Evolutionary conservation across 1,140 invertebrate genomes (phyloP), one percentile per base, ranked within the genome.

Genomic region (Musca domestica): DNA sequence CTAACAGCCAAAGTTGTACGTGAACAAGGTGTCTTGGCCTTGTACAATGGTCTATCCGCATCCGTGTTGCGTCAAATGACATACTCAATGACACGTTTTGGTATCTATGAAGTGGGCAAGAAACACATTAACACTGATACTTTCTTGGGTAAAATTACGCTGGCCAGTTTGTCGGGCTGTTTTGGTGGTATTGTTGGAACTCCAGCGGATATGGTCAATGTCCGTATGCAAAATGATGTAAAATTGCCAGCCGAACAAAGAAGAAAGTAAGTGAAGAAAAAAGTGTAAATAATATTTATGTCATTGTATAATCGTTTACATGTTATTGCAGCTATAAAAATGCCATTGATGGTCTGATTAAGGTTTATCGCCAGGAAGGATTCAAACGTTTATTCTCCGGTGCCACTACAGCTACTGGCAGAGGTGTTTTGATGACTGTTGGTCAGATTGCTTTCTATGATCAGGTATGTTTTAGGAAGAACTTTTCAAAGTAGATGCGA

Each of bases 151-250:
- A 90, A 91, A 80, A 90, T 95, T 27, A 76, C 87, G 4, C 77
- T 98, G 25, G 98, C 98, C 54, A 95, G 91, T 15, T 69, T 91
- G 19, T 91, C 95, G 10, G 97, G 98, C 9, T 91, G 94, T 49
- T 88, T 87, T 70, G 98, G 80, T 15, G 80, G 80, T 23, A 75
- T 81, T 47, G 69, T 81, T 12, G 69, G 95, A 2, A 96, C 95
- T 48, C 98, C 98, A 10, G 95, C 93, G 27, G 98, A 99, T 86
- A 88, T 99, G 84, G 90, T 99, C 54, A 99, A 99, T 85, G 98
- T 99, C 10, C 86, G 95, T 71, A 99, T 99, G 98, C 98, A 99
- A 83, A 99, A 99, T 86, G 98, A 99, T 85, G 90, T 99, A 10
- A 99, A 99, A 86, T 82, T 99, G 30, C 89, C 95, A 20, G 73